A percentile compares a stretch with the other conserved stretches of the same genome.
Evolutionary conservation across 2,888 invertebrate species (phyloP).

Genomic region (Torymus aiolomorphi): DNA sequence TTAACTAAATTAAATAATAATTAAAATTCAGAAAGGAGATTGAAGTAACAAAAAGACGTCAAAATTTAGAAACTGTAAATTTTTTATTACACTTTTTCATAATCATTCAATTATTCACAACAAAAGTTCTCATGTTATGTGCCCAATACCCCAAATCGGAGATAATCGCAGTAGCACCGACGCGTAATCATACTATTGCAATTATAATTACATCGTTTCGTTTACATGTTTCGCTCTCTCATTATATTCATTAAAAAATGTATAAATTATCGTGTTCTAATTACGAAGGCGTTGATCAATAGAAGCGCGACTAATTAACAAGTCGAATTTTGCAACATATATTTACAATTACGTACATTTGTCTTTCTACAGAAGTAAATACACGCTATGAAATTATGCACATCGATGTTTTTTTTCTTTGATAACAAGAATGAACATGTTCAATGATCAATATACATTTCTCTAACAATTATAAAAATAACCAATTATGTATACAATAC

Average conservation of each 20-base stretch:
- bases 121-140: conserved; percentile 6
- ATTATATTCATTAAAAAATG: conserved; percentile 36
- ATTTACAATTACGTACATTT: conserved; percentile 38
- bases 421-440: conserved; percentile 17
- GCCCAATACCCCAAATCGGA: neutral
- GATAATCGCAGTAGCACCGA: neutral
- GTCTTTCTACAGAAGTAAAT: neutral
- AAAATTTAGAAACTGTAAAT: conserved; percentile 42
- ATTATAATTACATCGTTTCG: neutral
- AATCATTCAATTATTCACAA: conserved; percentile 27
- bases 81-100: conserved; percentile 40
- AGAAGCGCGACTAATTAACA: conserved; percentile 28
- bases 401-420: conserved; percentile 9
- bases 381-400: conserved; percentile 5
- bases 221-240: conserved; percentile 7
- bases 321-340: conserved; percentile 30
- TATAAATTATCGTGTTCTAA: conserved; percentile 43
- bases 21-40: no score
- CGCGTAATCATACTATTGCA: no score
- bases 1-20: no score
- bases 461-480: neutral
- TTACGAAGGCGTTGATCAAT: conserved; percentile 11
- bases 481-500: conserved; percentile 18
- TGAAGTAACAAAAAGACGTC: no score
- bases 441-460: neutral